Conservation (phyloP, 35 echinoderm and acorn worm species). For the Diadema setosum region DNA sequence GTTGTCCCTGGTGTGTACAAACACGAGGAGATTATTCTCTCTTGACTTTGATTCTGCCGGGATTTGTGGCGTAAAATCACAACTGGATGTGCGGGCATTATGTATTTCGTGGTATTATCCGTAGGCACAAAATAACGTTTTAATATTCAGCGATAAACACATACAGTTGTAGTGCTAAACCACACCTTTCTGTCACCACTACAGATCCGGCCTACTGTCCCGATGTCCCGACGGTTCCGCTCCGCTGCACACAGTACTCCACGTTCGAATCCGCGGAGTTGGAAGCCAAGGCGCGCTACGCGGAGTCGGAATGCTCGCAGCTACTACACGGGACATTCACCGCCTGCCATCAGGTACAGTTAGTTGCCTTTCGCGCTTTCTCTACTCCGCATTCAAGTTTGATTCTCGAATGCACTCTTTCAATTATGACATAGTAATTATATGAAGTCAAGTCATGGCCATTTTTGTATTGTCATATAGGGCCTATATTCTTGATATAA, state of each 20-base stretch:
- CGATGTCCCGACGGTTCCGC: background rate
- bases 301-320: background rate
- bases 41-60: no score
- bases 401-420: no score
- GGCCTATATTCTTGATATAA: no score
- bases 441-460: no score
- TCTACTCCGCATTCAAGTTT: no score
- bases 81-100: background rate
- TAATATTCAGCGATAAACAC: background rate
- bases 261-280: background rate
- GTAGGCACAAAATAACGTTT: background rate
- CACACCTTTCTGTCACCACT: background rate
- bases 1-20: no score
- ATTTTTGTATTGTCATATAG: no score
- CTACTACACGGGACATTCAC: background rate
- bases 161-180: background rate
- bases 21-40: no score
- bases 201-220: constrained; percentile 7
- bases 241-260: constrained; percentile 5
- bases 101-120: background rate
- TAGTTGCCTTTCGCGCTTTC: no score
- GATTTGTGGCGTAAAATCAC: background rate
- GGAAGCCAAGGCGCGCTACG: background rate
- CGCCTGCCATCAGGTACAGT: constrained; percentile 3
- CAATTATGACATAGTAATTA: no score